These are phyloP conservation scores for Gryon sp. DNA, from an alignment of 1,140 invertebrate genomes.

Conservation along the genomic window DNA sequence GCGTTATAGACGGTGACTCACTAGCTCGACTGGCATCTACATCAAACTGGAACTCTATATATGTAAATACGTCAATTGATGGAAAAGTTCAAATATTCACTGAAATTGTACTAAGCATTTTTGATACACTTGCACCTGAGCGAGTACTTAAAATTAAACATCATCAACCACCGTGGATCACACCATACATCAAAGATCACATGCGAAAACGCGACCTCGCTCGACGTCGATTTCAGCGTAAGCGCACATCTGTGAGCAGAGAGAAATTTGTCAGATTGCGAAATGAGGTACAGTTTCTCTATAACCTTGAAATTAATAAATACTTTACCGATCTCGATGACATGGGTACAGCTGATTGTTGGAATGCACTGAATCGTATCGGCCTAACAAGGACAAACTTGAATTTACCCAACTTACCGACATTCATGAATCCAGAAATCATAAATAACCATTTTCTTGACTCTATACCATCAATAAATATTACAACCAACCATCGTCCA, in stretches of 20 bases:
- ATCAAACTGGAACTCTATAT: neutral
- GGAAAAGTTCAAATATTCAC: neutral
- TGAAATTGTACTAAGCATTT: neutral
- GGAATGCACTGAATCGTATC: neutral
- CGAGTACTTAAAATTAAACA: neutral
- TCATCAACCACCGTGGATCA: neutral
- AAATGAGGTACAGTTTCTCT: neutral
- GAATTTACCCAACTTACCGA: neutral
- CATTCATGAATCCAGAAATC: neutral
- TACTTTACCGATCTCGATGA: too few species aligned
- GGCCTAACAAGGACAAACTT: neutral
- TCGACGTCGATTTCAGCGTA: neutral
- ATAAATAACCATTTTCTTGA: constrained; percentile 1
- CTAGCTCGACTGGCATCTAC: neutral
- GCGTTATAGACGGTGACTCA: neutral
- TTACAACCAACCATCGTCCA: too few species aligned
- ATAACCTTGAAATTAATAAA: too few species aligned
- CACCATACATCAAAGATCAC: neutral
- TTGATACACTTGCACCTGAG: neutral
- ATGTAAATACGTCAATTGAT: neutral
- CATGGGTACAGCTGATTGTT: neutral
- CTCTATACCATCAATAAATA: neutral
- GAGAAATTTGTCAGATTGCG: neutral
- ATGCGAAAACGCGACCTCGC: neutral
- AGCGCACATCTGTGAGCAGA: neutral